Percentiles rank a stretch among this genome's conserved stretches.
Conservation (phyloP, 1,140 invertebrate species). For the Drosophila athabasca region DNA sequence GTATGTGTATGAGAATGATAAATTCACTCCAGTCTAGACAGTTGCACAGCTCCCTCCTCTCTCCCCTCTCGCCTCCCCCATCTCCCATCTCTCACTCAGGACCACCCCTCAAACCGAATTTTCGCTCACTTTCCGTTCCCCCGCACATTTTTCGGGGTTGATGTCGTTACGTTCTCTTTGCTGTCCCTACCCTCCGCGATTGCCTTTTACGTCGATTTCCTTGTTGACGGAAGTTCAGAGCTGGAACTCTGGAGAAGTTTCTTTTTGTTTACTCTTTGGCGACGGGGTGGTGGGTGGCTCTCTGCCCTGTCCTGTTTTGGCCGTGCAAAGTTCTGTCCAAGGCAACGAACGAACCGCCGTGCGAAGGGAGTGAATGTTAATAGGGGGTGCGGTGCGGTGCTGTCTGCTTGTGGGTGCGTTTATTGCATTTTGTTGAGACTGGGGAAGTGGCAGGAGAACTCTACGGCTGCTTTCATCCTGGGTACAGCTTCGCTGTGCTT, state of each 20-base stretch:
- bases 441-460: constrained; percentile 20
- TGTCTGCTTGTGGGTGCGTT: constrained; percentile 60
- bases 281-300: constrained; percentile 34
- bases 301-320: constrained; percentile 5
- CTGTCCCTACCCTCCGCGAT: constrained; percentile 56
- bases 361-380: constrained; percentile 28
- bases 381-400: constrained; percentile 12
- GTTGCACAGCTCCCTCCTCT: constrained; percentile 52
- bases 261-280: constrained; percentile 62
- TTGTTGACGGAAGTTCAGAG: constrained; percentile 71
- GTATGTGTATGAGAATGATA: constrained; percentile 48
- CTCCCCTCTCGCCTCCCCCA: not conserved
- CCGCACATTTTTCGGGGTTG: constrained; percentile 69
- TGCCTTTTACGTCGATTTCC: constrained; percentile 54
- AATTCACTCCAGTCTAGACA: constrained; percentile 74
- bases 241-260: constrained; percentile 58
- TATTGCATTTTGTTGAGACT: constrained; percentile 63
- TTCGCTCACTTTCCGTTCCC: constrained; percentile 32
- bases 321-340: constrained; percentile 5
- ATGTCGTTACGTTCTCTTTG: constrained; percentile 61
- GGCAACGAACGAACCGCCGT: constrained; percentile 15
- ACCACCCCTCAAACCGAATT: constrained; percentile 2
- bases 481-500: constrained; percentile 49
- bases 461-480: constrained; percentile 35
- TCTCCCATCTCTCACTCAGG: not conserved